These are phyloP conservation scores for Melanotaenia trifasciata DNA, from an alignment of 2,797 vertebrate species.

Conservation along the genomic window DNA sequence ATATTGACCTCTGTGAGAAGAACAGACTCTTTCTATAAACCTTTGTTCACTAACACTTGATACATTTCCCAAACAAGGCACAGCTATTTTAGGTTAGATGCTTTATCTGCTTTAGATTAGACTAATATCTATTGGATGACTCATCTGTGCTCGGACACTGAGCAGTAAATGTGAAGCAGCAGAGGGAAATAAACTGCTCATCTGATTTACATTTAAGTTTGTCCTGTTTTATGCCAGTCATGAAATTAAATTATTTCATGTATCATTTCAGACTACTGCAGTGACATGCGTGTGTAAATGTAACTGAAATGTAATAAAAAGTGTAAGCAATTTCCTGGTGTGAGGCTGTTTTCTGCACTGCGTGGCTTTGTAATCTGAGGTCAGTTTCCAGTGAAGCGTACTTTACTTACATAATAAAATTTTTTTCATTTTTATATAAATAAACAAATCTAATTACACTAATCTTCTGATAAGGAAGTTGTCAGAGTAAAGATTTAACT, in stretches of 20 bases:
- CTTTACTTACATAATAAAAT: not conserved
- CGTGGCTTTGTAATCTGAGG: not conserved
- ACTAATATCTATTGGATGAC: constrained; percentile 58
- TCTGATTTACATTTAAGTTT: constrained; percentile 47
- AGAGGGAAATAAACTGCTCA: constrained; percentile 66
- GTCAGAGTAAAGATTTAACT: constrained; percentile 9
- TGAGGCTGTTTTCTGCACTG: not conserved
- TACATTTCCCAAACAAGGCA: constrained; percentile 53
- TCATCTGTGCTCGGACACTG: constrained; percentile 59
- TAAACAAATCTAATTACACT: constrained; percentile 8
- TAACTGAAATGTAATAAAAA: not conserved
- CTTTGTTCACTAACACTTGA: constrained; percentile 59
- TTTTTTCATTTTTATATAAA: not conserved
- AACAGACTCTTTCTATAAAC: constrained; percentile 51
- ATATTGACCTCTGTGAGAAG: constrained; percentile 74
- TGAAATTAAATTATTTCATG: constrained; percentile 27
- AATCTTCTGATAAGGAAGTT: constrained; percentile 9
- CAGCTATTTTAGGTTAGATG: constrained; percentile 63
- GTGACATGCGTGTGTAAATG: not conserved
- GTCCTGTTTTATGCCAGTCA: constrained; percentile 25
- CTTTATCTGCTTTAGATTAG: constrained; percentile 48
- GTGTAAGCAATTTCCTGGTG: not conserved
- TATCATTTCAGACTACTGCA: constrained; percentile 1
- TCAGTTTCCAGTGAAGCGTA: constrained; percentile 1
- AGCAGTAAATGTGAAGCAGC: constrained; percentile 69